Evolutionary conservation across 2,888 invertebrate species (phyloP).

Genomic region (Dolomedes plantarius): DNA sequence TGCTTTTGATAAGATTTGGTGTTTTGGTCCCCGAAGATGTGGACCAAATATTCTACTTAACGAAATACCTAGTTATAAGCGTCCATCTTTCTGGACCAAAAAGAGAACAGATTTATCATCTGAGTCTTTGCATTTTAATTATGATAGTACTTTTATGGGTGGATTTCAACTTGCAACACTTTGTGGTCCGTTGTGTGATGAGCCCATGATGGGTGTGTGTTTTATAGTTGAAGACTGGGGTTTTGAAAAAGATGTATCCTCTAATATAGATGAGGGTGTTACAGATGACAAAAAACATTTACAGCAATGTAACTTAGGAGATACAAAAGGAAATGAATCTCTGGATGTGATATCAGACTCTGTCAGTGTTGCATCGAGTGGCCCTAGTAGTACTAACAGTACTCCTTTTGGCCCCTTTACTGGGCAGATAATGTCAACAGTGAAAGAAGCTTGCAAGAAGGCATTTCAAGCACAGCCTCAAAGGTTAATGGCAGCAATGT

Average conservation of each 20-base stretch:
- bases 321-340: not conserved
- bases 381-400: constrained; percentile 39
- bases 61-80: constrained; percentile 83
- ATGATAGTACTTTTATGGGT: constrained; percentile 86
- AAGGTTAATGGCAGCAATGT: constrained; percentile 96
- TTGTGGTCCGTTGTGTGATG: constrained; percentile 96
- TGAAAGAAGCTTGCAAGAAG: constrained; percentile 90
- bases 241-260: constrained; percentile 76
- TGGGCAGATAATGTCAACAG: constrained; percentile 93
- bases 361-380: constrained; percentile 43
- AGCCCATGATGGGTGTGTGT: constrained; percentile 96
- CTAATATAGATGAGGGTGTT: not conserved
- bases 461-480: constrained; percentile 93
- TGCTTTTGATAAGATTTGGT: constrained; percentile 85
- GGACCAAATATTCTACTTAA: constrained; percentile 94
- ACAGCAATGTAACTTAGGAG: not conserved
- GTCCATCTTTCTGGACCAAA: constrained; percentile 80
- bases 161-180: constrained; percentile 90
- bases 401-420: constrained; percentile 79
- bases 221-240: constrained; percentile 92
- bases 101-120: constrained; percentile 75
- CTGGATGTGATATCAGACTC: constrained; percentile 17
- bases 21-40: constrained; percentile 91
- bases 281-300: not conserved
- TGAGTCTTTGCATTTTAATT: constrained; percentile 74